Evolutionary conservation across 2,888 invertebrate species (phyloP).

Genomic region (Tridacna crocea): DNA sequence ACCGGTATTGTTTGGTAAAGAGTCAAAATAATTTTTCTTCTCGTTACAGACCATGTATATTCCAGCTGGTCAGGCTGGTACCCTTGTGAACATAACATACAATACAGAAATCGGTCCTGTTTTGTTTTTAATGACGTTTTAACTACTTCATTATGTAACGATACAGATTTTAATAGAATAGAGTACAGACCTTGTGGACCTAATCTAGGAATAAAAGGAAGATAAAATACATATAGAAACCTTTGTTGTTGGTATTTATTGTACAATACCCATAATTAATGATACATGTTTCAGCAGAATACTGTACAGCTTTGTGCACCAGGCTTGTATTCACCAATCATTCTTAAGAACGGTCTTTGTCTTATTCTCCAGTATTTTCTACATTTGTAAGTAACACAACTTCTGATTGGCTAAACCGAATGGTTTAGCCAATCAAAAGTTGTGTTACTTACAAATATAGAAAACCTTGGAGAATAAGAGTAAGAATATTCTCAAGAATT

Average conservation of each 20-base stretch:
- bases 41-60: constrained; percentile 12
- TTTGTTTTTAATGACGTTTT: constrained; percentile 5
- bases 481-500: too few species aligned
- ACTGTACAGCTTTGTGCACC: not conserved
- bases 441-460: too few species aligned
- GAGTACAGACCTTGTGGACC: constrained; percentile 5
- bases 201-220: not conserved
- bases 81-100: constrained; percentile 11
- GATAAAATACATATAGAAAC: not conserved
- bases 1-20: too few species aligned
- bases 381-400: too few species aligned
- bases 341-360: too few species aligned
- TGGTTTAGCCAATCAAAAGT: too few species aligned
- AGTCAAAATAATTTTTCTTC: not conserved
- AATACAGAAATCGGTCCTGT: constrained; percentile 19
- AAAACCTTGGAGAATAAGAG: too few species aligned
- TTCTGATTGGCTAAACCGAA: too few species aligned
- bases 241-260: not conserved
- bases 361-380: too few species aligned
- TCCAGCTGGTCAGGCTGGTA: constrained; percentile 14
- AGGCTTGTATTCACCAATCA: too few species aligned
- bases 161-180: not conserved
- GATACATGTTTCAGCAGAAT: not conserved
- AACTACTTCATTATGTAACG: not conserved
- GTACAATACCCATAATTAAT: not conserved